phyloP scores from a whole-genome alignment of 2,888 invertebrate species.

The Drosophila rellima region DNA sequence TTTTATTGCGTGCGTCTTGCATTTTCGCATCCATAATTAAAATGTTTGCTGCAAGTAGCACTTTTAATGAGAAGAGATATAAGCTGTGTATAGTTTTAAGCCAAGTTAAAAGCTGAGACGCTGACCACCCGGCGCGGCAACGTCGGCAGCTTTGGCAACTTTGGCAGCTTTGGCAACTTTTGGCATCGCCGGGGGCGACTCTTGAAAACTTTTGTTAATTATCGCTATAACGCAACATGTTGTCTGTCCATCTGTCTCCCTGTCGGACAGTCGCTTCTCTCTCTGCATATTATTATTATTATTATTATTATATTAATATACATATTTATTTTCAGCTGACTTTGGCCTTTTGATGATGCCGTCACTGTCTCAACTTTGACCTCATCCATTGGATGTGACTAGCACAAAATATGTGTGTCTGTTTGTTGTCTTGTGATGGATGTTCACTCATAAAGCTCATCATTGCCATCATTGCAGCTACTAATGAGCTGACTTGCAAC shows the following conservation, averaged over 20 bases:
- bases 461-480: constrained; percentile 9
- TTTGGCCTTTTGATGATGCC: constrained; percentile 44
- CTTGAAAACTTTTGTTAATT: constrained; percentile 75
- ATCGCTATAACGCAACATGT: constrained; percentile 81
- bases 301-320: constrained; percentile 18
- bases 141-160: constrained; percentile 31
- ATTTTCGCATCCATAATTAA: constrained; percentile 75
- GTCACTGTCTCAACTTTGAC: constrained; percentile 47
- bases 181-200: constrained; percentile 45
- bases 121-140: constrained; percentile 51
- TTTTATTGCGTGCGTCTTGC: constrained; percentile 39
- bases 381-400: constrained; percentile 36
- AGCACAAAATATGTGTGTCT: constrained; percentile 31
- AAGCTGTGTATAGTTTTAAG: constrained; percentile 6
- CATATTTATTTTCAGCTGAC: constrained; percentile 17
- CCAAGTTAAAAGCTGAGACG: constrained; percentile 34
- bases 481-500: constrained; percentile 18
- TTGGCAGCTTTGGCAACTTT: constrained; percentile 28
- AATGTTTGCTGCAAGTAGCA: constrained; percentile 73
- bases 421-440: constrained; percentile 28
- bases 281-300: constrained; percentile 26
- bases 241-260: constrained; percentile 16
- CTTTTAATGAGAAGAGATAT: constrained; percentile 58
- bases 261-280: constrained; percentile 4
- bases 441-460: constrained; percentile 31